Evolutionary conservation across 53 echinoderm and acorn worm genomes (phyloP).

Genomic region (Echinometra lucunter): DNA sequence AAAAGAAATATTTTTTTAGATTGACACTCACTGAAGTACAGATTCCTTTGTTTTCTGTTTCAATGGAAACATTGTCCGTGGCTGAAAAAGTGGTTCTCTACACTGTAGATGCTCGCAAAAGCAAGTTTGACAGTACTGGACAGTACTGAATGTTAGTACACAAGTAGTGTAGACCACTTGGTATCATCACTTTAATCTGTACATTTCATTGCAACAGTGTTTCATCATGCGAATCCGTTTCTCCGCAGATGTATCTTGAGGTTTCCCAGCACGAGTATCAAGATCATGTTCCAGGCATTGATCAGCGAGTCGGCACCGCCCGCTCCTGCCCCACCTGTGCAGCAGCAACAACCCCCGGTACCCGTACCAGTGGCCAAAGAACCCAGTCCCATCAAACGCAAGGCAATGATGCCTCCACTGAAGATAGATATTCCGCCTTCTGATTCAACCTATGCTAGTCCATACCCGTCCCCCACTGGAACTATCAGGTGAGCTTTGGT

Average conservation of each 20-base stretch:
- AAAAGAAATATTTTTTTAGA: no score
- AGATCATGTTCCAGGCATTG: constrained; percentile 98
- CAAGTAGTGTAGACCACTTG: background rate
- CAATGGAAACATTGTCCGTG: no score
- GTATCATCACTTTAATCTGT: background rate
- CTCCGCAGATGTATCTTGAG: constrained; percentile 85
- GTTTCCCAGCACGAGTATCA: constrained; percentile 99
- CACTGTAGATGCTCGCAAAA: no score
- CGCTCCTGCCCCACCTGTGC: constrained; percentile 68
- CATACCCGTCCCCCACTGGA: constrained; percentile 94
- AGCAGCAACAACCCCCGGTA: constrained; percentile 51
- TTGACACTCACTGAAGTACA: no score
- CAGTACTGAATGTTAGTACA: no score
- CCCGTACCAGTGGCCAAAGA: constrained; percentile 74
- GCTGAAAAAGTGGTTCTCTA: no score
- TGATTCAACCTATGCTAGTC: constrained; percentile 88
- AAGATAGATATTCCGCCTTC: constrained; percentile 94
- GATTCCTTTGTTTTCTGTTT: no score
- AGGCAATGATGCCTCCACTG: constrained; percentile 87
- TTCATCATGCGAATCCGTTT: background rate
- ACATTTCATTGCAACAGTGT: background rate
- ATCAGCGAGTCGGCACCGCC: constrained; percentile 69
- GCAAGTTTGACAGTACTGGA: no score
- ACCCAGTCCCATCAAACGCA: constrained; percentile 78
- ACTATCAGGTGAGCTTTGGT: constrained; percentile 89